Percentiles rank a stretch among this genome's conserved stretches.
Conservation (phyloP, 2,113 vertebrate species). For the Nothobranchius furzeri region DNA sequence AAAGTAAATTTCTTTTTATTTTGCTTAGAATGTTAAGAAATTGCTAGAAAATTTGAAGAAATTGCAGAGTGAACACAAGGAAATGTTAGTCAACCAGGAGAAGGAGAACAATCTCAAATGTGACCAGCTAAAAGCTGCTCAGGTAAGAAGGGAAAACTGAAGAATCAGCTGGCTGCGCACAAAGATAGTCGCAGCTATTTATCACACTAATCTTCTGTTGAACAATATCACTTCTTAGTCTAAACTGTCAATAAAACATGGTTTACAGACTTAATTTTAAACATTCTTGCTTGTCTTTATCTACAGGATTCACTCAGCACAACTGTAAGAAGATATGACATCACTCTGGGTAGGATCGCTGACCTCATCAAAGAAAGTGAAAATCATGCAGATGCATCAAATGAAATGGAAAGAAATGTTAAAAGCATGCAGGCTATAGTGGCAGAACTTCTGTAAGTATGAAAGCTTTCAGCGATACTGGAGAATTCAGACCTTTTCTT, state of each 20-base stretch:
- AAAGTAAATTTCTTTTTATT: neutral
- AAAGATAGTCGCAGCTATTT: constrained; percentile 21
- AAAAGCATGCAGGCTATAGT: constrained; percentile 51
- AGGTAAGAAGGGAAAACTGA: constrained; percentile 49
- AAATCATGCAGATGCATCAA: constrained; percentile 48
- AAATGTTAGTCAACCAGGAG: constrained; percentile 56
- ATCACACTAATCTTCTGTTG: constrained; percentile 14
- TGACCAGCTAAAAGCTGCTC: constrained; percentile 51
- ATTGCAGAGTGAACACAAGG: constrained; percentile 54
- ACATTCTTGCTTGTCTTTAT: constrained; percentile 25
- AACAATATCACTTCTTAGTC: constrained; percentile 22
- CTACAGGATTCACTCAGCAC: constrained; percentile 59
- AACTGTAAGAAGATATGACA: constrained; percentile 48
- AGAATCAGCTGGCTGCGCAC: constrained; percentile 17
- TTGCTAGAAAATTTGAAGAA: constrained; percentile 50
- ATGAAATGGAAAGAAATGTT: constrained; percentile 48
- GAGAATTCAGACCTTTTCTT: neutral
- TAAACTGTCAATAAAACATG: constrained; percentile 1
- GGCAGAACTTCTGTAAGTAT: constrained; percentile 71
- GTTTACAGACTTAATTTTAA: neutral
- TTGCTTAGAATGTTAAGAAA: constrained; percentile 62
- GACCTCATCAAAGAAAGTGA: constrained; percentile 50
- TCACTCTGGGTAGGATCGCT: constrained; percentile 45
- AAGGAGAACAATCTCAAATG: constrained; percentile 45
- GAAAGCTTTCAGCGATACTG: neutral